Evolutionary conservation across 1,140 invertebrate genomes (phyloP), one percentile per base, ranked within the genome.

Genomic region (Drosophila nigromelanica): DNA sequence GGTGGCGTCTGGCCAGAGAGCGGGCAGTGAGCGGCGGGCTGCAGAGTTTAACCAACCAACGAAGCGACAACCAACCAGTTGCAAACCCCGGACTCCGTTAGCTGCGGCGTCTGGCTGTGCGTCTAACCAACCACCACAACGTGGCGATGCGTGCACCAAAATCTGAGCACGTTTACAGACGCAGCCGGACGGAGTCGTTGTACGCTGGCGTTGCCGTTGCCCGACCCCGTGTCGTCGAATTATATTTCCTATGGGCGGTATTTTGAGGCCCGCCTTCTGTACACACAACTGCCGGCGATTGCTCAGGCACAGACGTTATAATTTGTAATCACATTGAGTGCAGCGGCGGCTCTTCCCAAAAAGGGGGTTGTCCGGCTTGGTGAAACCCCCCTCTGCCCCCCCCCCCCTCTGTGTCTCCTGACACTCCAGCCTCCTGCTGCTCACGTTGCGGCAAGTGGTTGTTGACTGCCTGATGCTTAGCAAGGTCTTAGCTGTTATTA

Each of bases 321-420:
- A 89, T 89, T 89, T 89, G 83, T 83, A 89, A 89, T 89, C 83
- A 89, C 59, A 76, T 86, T 89, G 83, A 89, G 83, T 89, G 85
- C 83, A 89, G 79, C 51, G 73, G 37, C 73, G 45, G 56, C 76
- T 39, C 35, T 56, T 59, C 51, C 63, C 43, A 76, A 68, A 67
- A 67, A 60, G 42, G 43, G 73, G 68, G 68, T 72, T 72, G 73
- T 60, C 73, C 68, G 55, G 61, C 39, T 40, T 27, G 18, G 33
- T 43, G 21, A 33, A 33, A 18, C 14, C 10, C 35, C 42, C n/a
- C 43, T 18, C 15, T 30, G 18, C 0, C 14, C 33, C 30, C 40
- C n/a, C 21, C 10, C 15, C n/a, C 12, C 11, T 59, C 43, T 18
- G 4, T 8, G 5, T 33, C 48, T 56, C 30, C 37, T 40, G 40